Conservation (phyloP, 2,888 invertebrate genomes). For the Apocheima hispidaria region DNA sequence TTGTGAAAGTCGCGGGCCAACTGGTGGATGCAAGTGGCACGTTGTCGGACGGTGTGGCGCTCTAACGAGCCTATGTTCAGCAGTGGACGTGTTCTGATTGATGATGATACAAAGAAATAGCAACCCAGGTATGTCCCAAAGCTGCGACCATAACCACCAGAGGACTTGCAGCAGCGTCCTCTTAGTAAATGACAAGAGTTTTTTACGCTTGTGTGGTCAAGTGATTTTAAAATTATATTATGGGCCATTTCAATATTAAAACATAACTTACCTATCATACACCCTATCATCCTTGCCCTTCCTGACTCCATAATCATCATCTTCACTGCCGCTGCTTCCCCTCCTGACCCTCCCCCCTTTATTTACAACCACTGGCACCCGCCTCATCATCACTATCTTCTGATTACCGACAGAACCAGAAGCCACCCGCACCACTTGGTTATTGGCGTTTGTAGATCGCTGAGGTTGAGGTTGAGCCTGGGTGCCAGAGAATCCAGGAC, state of each 20-base stretch:
- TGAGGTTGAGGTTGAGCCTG: slow-evolving; percentile 1
- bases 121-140: no score
- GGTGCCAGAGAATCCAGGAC: slow-evolving; percentile 63
- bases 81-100: no score
- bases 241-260: neutral
- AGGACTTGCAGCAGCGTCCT: no score
- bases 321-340: slow-evolving; percentile 86
- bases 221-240: no score
- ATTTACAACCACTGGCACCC: slow-evolving; percentile 49
- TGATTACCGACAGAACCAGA: slow-evolving; percentile 51
- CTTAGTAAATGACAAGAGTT: no score
- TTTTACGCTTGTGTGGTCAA: no score
- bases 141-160: no score
- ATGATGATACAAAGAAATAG: no score
- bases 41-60: no score
- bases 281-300: slow-evolving; percentile 88
- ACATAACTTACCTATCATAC: slow-evolving; percentile 86
- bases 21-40: no score
- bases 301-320: slow-evolving; percentile 86
- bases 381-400: slow-evolving; percentile 51
- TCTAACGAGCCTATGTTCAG: no score
- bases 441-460: neutral
- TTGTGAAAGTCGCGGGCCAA: no score
- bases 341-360: slow-evolving; percentile 77
- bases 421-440: neutral